Base-by-base conservation (phyloP, 1,140 invertebrate genomes). In the Liolophura sinensis region DNA sequence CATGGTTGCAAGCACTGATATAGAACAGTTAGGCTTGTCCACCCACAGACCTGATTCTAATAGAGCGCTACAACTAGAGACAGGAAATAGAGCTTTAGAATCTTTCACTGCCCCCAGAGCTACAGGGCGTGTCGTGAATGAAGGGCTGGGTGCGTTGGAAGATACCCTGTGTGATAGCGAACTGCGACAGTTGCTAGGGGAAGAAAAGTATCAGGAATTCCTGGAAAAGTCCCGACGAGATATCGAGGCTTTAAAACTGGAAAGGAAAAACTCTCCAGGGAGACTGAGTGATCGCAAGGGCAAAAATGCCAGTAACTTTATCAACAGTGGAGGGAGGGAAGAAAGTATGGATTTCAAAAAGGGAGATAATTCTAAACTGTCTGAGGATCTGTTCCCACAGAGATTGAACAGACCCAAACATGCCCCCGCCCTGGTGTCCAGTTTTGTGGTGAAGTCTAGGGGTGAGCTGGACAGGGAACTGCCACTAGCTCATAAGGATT, bases 121-220 rank as follows among this genome's bases (percentile, higher is more conserved):
- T 16, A 58, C 50, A 22, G 65, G 51, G 40, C 51, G 61, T 27
- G 49, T 59, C n/a, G 54, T 64, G 18, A 67, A 68, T 22, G 64
- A 65, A 25, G 55, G 68, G 22, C 65, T 75, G 5, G 64, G 68
- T 59, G 49, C 64, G n/a, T 57, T 64, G n/a, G 68, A 68, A 20
- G 64, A 65, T 25, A 59, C 69, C 22, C 65, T 75, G 5, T 61
- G 68, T 54, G 48, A 56, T 14, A 67, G 71, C 47, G 72, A 74
- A 31, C 67, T 78, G 4, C 68, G 63, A 64, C 65, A 27, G 46
- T n/a, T 70, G 46, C 63, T 78, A 51, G 74, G 76, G 1, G 76
- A 71, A 31, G 56, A 72, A 52, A 75, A 74, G 25, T 76, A 71
- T 65, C 50, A 69, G 57, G 69, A 74, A 57, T 71, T 76, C 64